A percentile compares a stretch with the other conserved stretches of the same genome.
Conservation (phyloP, 2,888 invertebrate genomes). For the Nephrocerus scutellatus region DNA sequence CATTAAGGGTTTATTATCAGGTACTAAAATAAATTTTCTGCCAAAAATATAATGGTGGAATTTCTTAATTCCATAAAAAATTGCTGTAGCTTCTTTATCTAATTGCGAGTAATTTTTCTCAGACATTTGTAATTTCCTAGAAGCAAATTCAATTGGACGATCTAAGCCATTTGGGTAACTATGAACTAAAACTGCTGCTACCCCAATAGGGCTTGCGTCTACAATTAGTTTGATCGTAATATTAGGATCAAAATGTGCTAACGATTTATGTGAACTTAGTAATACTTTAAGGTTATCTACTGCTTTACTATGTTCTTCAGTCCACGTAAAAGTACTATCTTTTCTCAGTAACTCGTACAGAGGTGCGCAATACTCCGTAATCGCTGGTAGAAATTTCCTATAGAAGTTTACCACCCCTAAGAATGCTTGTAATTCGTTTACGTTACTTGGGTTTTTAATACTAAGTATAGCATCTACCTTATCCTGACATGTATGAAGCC, state of each 20-base stretch:
- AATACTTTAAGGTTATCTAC: slow-evolving; percentile 28
- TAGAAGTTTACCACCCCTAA: slow-evolving; percentile 38
- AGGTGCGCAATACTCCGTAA: slow-evolving; percentile 27
- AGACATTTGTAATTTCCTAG: slow-evolving; percentile 28
- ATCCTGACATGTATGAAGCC: slow-evolving; percentile 25
- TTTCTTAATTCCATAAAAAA: slow-evolving; percentile 37
- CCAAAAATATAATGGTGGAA: slow-evolving; percentile 42
- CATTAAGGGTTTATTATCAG: slow-evolving; percentile 37
- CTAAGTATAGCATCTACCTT: slow-evolving; percentile 14
- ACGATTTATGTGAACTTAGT: slow-evolving; percentile 15
- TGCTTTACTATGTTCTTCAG: slow-evolving; percentile 24
- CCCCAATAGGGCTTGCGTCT: slow-evolving; percentile 26
- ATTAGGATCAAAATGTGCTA: slow-evolving; percentile 20
- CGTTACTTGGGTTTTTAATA: slow-evolving; percentile 10
- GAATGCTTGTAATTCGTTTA: slow-evolving; percentile 24
- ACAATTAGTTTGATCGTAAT: slow-evolving; percentile 14
- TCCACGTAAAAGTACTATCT: slow-evolving; percentile 25
- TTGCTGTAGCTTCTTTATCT: slow-evolving; percentile 31
- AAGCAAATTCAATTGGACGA: slow-evolving; percentile 39
- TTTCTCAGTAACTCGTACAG: slow-evolving; percentile 27
- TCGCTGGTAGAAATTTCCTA: slow-evolving; percentile 32
- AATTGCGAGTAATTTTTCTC: slow-evolving; percentile 30
- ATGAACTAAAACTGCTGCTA: slow-evolving; percentile 36
- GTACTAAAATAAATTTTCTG: slow-evolving; percentile 35
- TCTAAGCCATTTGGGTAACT: slow-evolving; percentile 33